Evolutionary conservation across 2,888 invertebrate species (phyloP).

Genomic region (Caradrina clavipalpis): DNA sequence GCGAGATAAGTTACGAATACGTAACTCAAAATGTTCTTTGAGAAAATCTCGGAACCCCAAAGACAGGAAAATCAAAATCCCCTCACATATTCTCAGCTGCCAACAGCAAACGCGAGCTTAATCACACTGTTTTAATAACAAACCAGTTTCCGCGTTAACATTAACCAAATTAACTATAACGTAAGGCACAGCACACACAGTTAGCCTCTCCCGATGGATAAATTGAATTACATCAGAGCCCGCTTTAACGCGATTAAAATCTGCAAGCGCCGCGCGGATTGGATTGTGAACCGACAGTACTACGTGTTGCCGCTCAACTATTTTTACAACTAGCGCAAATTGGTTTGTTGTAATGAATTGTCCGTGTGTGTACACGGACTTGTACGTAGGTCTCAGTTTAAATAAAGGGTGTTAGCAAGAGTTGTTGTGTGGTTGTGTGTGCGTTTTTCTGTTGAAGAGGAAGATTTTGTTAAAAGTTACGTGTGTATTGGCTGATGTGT

Average conservation of each 20-base stretch:
- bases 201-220: constrained; percentile 74
- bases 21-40: background rate
- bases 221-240: constrained; percentile 83
- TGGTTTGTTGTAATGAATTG: constrained; percentile 66
- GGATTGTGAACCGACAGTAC: constrained; percentile 66
- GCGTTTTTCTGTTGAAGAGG: background rate
- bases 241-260: constrained; percentile 81
- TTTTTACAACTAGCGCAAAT: constrained; percentile 68
- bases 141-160: constrained; percentile 41
- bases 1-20: too few species aligned
- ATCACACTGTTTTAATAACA: constrained; percentile 33
- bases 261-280: constrained; percentile 71
- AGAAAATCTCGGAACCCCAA: too few species aligned
- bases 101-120: background rate
- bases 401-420: constrained; percentile 19
- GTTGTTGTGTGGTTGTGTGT: constrained; percentile 14
- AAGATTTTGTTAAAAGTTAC: constrained; percentile 5
- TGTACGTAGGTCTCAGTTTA: constrained; percentile 30
- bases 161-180: constrained; percentile 59
- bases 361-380: constrained; percentile 62
- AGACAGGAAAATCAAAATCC: background rate
- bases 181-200: constrained; percentile 62
- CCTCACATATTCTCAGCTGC: background rate
- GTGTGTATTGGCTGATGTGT: too few species aligned
- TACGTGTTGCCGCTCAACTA: constrained; percentile 64